A percentile compares a stretch with the other conserved stretches of the same genome.
Evolutionary conservation across 2,113 vertebrate species (phyloP).

Genomic region (Gulo gulo): DNA sequence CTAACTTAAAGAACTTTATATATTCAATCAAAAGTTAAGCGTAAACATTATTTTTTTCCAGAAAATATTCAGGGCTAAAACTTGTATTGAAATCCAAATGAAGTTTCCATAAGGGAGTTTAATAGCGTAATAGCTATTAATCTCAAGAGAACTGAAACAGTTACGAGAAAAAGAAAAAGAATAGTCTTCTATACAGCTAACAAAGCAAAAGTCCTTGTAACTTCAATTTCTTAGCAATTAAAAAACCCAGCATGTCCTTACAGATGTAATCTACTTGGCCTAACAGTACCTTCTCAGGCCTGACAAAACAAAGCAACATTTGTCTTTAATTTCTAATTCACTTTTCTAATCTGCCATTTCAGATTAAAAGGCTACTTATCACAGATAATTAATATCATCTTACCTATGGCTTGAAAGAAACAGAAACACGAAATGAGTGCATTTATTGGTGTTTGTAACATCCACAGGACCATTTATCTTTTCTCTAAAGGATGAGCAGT

Average conservation of each 20-base stretch:
- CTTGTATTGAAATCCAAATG: constrained; percentile 36
- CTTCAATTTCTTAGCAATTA: constrained; percentile 30
- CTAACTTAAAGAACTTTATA: constrained; percentile 3
- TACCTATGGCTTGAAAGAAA: not conserved
- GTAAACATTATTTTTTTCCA: not conserved
- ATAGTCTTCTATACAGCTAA: not conserved
- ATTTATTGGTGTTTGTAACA: not conserved
- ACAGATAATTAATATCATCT: not conserved
- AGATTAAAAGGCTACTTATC: not conserved
- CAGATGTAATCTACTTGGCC: not conserved
- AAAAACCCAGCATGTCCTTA: constrained; percentile 13
- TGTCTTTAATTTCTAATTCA: not conserved
- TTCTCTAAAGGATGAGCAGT: not conserved
- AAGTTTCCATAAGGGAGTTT: constrained; percentile 30
- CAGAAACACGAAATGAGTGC: not conserved
- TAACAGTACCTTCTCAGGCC: constrained; percentile 2
- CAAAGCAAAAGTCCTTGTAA: constrained; percentile 49
- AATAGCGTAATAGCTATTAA: constrained; percentile 54
- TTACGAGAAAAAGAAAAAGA: not conserved
- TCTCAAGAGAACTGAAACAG: constrained; percentile 31
- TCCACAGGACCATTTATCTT: not conserved
- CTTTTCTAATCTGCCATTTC: constrained; percentile 10
- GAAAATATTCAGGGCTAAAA: constrained; percentile 28
- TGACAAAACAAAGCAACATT: constrained; percentile 21
- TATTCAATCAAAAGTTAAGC: constrained; percentile 22